A percentile compares a stretch with the other conserved stretches of the same genome.
phyloP scores from a whole-genome alignment of 2,888 invertebrate species.

The Mallateleia sp. region DNA sequence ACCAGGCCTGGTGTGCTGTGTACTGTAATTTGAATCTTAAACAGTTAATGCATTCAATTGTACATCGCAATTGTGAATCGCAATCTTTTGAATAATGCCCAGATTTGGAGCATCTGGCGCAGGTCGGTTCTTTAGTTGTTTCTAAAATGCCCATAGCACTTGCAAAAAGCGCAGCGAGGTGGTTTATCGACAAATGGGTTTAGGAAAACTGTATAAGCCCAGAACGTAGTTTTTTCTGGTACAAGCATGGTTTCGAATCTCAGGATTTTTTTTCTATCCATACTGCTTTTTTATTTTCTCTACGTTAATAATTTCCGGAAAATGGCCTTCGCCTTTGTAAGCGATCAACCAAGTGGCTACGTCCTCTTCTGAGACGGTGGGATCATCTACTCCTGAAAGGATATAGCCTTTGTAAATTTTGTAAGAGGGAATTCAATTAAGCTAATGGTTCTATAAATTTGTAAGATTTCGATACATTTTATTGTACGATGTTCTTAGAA shows the following conservation, averaged over 20 bases:
- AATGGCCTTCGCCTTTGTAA: background rate
- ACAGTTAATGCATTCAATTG: background rate
- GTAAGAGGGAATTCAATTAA: background rate
- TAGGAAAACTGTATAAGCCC: background rate
- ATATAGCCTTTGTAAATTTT: conserved; percentile 16
- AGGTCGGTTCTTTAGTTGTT: background rate
- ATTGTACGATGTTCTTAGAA: no score
- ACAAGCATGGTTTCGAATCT: conserved; percentile 1
- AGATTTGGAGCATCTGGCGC: background rate
- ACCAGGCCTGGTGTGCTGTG: background rate
- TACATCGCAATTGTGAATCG: no score
- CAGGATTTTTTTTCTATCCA: conserved; percentile 15
- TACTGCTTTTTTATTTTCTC: background rate
- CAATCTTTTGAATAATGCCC: background rate
- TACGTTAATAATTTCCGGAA: background rate
- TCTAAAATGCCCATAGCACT: conserved; percentile 10
- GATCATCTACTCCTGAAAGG: conserved; percentile 1
- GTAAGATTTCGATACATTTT: no score
- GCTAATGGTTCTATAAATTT: no score
- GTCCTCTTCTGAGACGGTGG: background rate
- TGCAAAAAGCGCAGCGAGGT: background rate
- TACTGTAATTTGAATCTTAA: background rate
- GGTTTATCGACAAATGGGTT: background rate
- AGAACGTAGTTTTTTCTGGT: background rate
- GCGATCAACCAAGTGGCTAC: background rate